Evolutionary conservation across 2,113 vertebrate genomes (phyloP).

Genomic region (Engystomops pustulosus): DNA sequence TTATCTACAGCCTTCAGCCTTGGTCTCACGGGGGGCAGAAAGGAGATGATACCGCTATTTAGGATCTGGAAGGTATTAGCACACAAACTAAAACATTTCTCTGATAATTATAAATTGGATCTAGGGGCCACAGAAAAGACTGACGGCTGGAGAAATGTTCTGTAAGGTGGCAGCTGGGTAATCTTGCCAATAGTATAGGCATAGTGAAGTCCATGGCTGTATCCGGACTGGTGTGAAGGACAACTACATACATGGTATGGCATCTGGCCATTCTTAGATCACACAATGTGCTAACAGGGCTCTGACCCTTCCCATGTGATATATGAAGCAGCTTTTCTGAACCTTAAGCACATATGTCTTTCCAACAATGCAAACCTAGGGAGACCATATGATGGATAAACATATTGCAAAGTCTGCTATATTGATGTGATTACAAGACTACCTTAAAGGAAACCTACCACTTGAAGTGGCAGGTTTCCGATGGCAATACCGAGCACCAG

Average conservation of each 20-base stretch:
- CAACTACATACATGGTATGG: not conserved
- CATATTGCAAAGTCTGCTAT: too few species aligned
- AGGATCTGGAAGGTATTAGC: constrained; percentile 50
- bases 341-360: too few species aligned
- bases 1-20: constrained; percentile 55
- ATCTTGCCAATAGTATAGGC: not conserved
- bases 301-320: too few species aligned
- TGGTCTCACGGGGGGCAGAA: constrained; percentile 44
- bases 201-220: not conserved
- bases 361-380: too few species aligned
- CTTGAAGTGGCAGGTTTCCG: too few species aligned
- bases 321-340: too few species aligned
- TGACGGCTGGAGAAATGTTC: not conserved
- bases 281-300: too few species aligned
- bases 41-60: constrained; percentile 48
- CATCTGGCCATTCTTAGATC: too few species aligned
- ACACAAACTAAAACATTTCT: constrained; percentile 20
- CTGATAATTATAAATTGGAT: constrained; percentile 45
- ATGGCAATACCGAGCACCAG: too few species aligned
- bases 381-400: too few species aligned
- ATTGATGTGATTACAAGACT: too few species aligned
- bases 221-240: not conserved
- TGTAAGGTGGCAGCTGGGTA: not conserved
- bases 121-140: not conserved
- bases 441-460: too few species aligned